Conservation (phyloP, 2,888 invertebrate genomes). For the Drosophila hawaiiensis region DNA sequence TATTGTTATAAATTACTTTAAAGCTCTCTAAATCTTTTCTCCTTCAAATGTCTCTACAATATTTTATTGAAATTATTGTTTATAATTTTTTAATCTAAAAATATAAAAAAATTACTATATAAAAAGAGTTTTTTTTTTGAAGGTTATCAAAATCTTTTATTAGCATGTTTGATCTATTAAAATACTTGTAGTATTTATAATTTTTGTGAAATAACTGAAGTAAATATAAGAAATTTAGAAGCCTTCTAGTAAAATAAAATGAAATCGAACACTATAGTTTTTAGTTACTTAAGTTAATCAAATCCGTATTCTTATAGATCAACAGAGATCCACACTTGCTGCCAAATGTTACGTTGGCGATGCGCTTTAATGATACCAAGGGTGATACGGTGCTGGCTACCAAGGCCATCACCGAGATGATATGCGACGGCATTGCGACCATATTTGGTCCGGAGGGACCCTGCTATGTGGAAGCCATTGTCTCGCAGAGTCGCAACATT, state of each 20-base stretch:
- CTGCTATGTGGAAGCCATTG: conserved; percentile 97
- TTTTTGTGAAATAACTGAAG: not conserved
- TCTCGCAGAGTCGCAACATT: conserved; percentile 96
- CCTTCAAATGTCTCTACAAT: not conserved
- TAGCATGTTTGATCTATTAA: too few species aligned
- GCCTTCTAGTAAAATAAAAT: not conserved
- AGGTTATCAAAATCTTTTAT: not conserved
- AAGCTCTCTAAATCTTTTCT: too few species aligned
- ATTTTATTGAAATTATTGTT: too few species aligned
- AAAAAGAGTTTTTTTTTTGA: not conserved
- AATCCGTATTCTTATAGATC: conserved; percentile 86
- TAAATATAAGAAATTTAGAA: not conserved
- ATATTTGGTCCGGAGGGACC: conserved; percentile 98
- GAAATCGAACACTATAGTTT: not conserved
- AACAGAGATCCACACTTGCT: conserved; percentile 89
- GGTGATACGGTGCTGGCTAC: conserved; percentile 95
- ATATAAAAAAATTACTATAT: too few species aligned
- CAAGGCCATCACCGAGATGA: conserved; percentile 94
- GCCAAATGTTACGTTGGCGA: conserved; percentile 90
- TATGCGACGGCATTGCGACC: conserved; percentile 94
- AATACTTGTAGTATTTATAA: not conserved
- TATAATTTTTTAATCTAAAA: too few species aligned
- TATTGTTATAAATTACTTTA: too few species aligned
- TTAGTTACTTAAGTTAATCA: not conserved
- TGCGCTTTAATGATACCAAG: conserved; percentile 93